A percentile compares a stretch with the other conserved stretches of the same genome.
Conservation (phyloP, 2,888 invertebrate genomes). For the Dynastes hyllus region DNA sequence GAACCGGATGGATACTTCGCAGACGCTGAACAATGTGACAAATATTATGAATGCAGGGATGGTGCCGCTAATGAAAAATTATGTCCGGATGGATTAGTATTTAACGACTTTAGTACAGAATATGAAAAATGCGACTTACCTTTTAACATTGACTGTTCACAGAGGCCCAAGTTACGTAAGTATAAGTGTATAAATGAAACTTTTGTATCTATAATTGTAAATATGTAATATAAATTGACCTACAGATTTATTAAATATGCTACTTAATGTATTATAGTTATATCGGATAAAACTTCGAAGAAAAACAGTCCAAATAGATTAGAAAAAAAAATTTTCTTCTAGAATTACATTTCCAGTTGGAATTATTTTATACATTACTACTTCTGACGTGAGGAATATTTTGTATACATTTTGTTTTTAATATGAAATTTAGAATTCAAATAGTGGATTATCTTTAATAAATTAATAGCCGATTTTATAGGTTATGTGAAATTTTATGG, state of each 20-base stretch:
- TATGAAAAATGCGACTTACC: slow-evolving; percentile 92
- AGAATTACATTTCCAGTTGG: no score
- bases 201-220: not conserved
- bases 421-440: no score
- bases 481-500: no score
- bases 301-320: no score
- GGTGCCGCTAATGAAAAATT: slow-evolving; percentile 84
- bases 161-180: slow-evolving; percentile 87
- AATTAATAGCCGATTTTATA: no score
- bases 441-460: no score
- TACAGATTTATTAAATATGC: not conserved
- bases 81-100: slow-evolving; percentile 92
- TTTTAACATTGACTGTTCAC: slow-evolving; percentile 88
- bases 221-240: not conserved
- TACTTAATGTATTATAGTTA: no score
- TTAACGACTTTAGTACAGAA: slow-evolving; percentile 87
- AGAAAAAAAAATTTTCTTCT: no score
- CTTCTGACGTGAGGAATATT: no score
- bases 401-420: no score
- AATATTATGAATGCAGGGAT: slow-evolving; percentile 87
- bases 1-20: slow-evolving; percentile 89
- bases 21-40: slow-evolving; percentile 90
- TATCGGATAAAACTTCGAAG: no score
- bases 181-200: slow-evolving; percentile 59
- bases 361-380: no score